Evolutionary conservation across 2,888 invertebrate genomes (phyloP).

Genomic region (Phymatocera aterrima): DNA sequence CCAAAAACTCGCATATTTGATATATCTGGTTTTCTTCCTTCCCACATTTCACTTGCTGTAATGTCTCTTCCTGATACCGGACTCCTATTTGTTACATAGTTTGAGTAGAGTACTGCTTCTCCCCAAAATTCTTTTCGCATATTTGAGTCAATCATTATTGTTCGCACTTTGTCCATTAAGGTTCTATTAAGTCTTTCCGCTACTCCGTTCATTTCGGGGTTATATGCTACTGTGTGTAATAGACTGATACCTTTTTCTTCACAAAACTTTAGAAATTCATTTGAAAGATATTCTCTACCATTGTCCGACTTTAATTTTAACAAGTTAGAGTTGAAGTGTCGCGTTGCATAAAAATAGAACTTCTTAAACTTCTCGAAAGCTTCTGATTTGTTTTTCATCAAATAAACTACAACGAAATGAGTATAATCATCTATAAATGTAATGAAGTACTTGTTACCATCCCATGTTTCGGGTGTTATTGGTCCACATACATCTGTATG

Average conservation of each 20-base stretch:
- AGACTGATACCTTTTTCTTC: constrained; percentile 49
- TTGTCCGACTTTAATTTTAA: constrained; percentile 49
- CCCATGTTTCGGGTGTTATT: constrained; percentile 44
- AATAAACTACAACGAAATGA: constrained; percentile 47
- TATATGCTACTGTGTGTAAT: constrained; percentile 49
- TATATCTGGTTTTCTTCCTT: constrained; percentile 48
- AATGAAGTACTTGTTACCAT: constrained; percentile 48
- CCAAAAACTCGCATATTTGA: constrained; percentile 48
- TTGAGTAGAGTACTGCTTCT: constrained; percentile 45
- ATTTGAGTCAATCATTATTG: constrained; percentile 48
- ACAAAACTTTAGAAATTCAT: constrained; percentile 49
- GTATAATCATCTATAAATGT: constrained; percentile 51
- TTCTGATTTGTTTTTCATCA: constrained; percentile 47
- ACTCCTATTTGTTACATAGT: constrained; percentile 47
- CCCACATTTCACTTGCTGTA: constrained; percentile 49
- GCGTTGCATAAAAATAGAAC: constrained; percentile 38
- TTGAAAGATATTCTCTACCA: constrained; percentile 49
- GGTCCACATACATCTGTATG: constrained; percentile 49
- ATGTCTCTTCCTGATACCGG: constrained; percentile 17
- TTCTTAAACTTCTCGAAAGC: constrained; percentile 48
- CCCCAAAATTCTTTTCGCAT: constrained; percentile 49
- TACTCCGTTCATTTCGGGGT: constrained; percentile 48
- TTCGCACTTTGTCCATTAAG: constrained; percentile 49
- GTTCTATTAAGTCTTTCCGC: constrained; percentile 51
- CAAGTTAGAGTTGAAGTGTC: constrained; percentile 42